Evolutionary conservation across 2,797 vertebrate species (phyloP), one percentile per base, ranked within the genome.

Genomic region (Rhinella marina): DNA sequence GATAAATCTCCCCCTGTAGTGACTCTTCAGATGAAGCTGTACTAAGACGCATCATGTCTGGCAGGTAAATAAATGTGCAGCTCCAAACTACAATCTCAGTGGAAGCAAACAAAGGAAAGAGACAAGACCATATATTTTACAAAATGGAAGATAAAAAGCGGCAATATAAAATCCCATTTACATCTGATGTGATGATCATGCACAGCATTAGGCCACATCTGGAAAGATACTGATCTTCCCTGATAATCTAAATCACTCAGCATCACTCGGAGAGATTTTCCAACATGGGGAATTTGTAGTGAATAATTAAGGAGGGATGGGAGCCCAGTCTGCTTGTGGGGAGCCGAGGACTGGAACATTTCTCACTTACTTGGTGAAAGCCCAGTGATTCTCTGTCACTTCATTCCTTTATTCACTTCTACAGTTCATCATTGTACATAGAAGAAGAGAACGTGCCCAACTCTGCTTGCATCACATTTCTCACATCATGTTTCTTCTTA

Each of bases 11-110:
- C 41, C 2, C 41, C 41, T 41, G 41, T 41, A 41, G 2, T 41
- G 5, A 16, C 21, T 14, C 14, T 76, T 76, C 50, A 52, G 50
- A 52, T 77, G 23, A 14, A 2, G 12, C 21, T 14, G 73, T 54
- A 54, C 48, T 25, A 14, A 52, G 23, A 25, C 23, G 7, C 23
- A 76, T 76, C 73, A 52, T 76, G 14, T 54, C 73, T 76, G 48
- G 11, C 73, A 76, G 73, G 73, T 76, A 52, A 76, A 75, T 75
- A 75, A 75, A 76, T 76, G 73, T n/a, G 5, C 73, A 54, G 73
- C 72, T 75, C 41, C n/a, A 75, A 75, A 14, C 52, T 13, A 52
- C 72, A 11, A 52, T 75, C 48, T 75, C 21, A 12, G 41, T 1
- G 23, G 41, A 75, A 23, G 48, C 11, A 23, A 75, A 75, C 17